A percentile compares a stretch with the other conserved stretches of the same genome.
Conservation (phyloP, 2,888 invertebrate genomes). For the Acanthosepion pharaonis region DNA sequence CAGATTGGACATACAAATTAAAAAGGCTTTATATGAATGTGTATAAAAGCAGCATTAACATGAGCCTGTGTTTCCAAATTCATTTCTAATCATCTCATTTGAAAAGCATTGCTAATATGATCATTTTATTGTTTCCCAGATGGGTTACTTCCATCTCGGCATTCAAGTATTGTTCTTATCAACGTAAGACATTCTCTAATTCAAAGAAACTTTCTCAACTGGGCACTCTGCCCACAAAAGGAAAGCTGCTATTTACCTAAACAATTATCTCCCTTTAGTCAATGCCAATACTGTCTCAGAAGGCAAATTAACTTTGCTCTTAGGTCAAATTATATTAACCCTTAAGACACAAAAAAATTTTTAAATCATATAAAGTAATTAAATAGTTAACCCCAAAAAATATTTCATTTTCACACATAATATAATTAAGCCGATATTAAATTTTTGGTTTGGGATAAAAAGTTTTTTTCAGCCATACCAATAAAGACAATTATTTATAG, state of each 20-base stretch:
- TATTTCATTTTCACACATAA: not conserved
- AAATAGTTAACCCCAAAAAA: too few relatives aligned
- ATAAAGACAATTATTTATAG: not conserved
- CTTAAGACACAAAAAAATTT: not conserved
- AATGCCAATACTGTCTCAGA: not conserved
- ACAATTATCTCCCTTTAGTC: constrained; percentile 33
- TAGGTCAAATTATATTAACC: not conserved
- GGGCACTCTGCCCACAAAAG: not conserved
- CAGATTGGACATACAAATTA: not conserved
- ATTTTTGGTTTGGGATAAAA: not conserved
- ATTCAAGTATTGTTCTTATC: not conserved
- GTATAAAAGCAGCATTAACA: not conserved
- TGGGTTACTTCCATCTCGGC: not conserved
- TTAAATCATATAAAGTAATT: too few relatives aligned
- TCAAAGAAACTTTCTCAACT: not conserved
- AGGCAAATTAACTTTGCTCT: not conserved
- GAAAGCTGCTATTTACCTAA: not conserved
- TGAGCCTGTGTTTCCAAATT: not conserved
- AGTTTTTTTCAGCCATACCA: not conserved
- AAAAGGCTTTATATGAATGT: not conserved
- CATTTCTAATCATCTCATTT: not conserved
- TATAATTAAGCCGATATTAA: not conserved
- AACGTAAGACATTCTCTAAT: constrained; percentile 6
- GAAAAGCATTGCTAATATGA: not conserved
- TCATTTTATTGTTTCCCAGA: not conserved